Evolutionary conservation across 2,888 invertebrate genomes (phyloP).

Genomic region (Lasioglossum oenotherae): DNA sequence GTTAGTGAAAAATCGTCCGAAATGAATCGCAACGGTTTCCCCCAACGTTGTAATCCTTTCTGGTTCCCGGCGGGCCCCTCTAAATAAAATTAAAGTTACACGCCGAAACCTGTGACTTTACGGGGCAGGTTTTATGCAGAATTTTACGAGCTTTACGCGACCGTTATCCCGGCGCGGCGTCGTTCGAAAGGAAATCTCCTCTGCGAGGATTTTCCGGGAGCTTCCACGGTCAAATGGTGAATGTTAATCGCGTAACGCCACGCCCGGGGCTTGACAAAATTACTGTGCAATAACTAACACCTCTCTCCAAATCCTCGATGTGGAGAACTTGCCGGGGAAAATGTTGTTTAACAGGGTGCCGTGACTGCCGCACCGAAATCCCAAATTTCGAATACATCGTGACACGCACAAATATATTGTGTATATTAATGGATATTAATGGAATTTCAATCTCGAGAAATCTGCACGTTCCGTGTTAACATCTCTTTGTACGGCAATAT

Average conservation of each 20-base stretch:
- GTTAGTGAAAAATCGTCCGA: neutral
- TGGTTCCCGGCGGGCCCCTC: neutral
- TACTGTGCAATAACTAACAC: neutral
- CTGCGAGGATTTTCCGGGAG: constrained; percentile 9
- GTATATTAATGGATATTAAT: too few relatives aligned
- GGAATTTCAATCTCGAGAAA: neutral
- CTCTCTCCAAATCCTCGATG: neutral
- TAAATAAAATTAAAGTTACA: neutral
- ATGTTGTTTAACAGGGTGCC: neutral
- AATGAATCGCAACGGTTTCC: constrained; percentile 21
- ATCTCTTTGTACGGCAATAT: neutral
- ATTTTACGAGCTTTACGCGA: constrained; percentile 35
- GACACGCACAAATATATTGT: too few relatives aligned
- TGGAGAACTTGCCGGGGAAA: neutral
- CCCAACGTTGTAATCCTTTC: neutral
- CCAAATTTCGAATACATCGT: neutral
- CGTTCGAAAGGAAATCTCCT: neutral
- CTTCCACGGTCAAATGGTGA: constrained; percentile 5
- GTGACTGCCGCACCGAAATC: neutral
- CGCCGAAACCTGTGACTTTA: constrained; percentile 29
- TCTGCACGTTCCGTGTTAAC: neutral
- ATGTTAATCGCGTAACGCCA: constrained; percentile 12
- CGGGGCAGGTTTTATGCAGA: constrained; percentile 22
- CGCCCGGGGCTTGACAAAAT: constrained; percentile 25
- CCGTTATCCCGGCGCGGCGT: neutral